Conservation (phyloP, 2,113 vertebrate genomes). For the Calyptommatus sinebrachiatus region DNA sequence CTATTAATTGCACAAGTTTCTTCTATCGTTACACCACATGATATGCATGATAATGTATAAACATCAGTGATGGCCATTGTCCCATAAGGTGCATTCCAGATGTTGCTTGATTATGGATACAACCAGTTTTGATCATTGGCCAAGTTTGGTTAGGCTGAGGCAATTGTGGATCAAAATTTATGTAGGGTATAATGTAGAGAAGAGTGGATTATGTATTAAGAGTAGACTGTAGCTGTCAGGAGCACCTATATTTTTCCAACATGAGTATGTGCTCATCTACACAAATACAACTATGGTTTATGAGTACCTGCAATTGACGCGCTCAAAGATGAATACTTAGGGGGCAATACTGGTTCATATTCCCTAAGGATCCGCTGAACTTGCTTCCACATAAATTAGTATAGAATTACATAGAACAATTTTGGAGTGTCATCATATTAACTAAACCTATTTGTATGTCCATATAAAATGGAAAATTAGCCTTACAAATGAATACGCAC, state of each 20-base stretch:
- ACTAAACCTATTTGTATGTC: neutral
- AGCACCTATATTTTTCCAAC: neutral
- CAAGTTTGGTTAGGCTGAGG: no score
- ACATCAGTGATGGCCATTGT: neutral
- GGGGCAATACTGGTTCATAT: neutral
- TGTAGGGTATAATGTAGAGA: neutral
- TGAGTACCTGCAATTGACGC: neutral
- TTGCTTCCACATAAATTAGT: neutral
- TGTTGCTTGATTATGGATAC: no score
- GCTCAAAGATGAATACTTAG: neutral
- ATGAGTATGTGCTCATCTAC: no score
- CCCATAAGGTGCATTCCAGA: no score
- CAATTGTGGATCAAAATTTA: no score
- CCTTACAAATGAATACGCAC: neutral
- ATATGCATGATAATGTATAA: neutral
- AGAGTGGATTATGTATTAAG: no score
- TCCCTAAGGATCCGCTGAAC: neutral
- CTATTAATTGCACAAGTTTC: neutral
- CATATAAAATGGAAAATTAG: neutral
- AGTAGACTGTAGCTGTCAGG: neutral
- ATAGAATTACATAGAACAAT: neutral
- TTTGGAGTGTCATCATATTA: neutral
- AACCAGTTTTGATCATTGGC: no score
- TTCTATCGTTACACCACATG: neutral
- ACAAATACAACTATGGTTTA: neutral